Evolutionary conservation across 2,113 vertebrate species (phyloP).

Genomic region (Otis tarda): DNA sequence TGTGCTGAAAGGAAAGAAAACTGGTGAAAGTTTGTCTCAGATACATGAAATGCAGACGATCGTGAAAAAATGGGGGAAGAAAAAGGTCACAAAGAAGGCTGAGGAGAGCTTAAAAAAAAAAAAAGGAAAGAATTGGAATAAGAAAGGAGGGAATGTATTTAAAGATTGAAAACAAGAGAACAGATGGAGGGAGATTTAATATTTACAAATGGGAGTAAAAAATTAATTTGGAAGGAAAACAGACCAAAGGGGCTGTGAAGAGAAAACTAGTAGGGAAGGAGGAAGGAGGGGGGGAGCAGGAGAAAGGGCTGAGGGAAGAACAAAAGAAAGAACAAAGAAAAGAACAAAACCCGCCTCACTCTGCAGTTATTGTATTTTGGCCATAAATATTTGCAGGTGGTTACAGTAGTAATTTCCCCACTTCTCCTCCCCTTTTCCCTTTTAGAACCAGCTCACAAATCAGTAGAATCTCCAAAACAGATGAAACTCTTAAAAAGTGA

Average conservation of each 20-base stretch:
- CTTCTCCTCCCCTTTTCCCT: neutral
- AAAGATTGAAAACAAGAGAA: neutral
- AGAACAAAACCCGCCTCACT: neutral
- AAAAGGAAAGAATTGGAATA: neutral
- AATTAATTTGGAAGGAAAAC: conserved; percentile 18
- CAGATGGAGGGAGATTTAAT: neutral
- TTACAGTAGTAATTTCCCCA: conserved; percentile 21
- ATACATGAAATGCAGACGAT: neutral
- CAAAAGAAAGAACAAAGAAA: conserved; percentile 52
- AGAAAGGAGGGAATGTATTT: neutral
- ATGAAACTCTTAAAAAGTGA: neutral
- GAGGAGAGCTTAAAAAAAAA: neutral
- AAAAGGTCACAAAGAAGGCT: neutral
- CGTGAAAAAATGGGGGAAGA: neutral
- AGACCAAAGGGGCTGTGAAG: neutral
- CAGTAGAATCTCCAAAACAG: conserved; percentile 16
- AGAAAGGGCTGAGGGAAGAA: neutral
- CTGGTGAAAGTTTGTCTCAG: neutral
- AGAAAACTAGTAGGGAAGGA: neutral
- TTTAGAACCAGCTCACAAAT: conserved; percentile 10
- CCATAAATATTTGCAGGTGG: conserved; percentile 51
- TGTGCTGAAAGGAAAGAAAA: neutral
- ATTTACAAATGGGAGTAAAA: conserved; percentile 1
- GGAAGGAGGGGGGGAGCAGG: neutral
- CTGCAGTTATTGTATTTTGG: conserved; percentile 17